These are phyloP conservation scores for Halesus radiatus DNA, from an alignment of 1,140 invertebrate genomes.

Conservation along the genomic window DNA sequence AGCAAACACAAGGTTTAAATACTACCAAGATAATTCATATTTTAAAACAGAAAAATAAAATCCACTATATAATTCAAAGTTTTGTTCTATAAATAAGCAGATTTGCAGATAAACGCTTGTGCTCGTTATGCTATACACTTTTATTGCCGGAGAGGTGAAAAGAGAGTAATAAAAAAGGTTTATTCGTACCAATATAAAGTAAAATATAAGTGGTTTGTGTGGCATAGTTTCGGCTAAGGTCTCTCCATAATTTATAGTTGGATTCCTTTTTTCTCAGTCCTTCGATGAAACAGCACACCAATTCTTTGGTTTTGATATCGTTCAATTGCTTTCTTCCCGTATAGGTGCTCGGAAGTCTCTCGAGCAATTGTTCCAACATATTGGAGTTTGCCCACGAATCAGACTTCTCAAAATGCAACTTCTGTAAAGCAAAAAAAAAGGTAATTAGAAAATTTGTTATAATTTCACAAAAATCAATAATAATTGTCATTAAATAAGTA, in stretches of 20 bases:
- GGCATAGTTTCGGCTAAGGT: slow-evolving; percentile 30
- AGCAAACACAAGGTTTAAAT: no score
- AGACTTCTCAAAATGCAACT: slow-evolving; percentile 47
- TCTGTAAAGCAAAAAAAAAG: slow-evolving; percentile 3
- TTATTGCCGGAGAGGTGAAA: not conserved
- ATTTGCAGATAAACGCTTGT: no score
- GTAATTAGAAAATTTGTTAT: slow-evolving; percentile 2
- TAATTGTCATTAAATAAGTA: no score
- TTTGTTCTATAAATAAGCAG: no score
- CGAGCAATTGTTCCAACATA: slow-evolving; percentile 46
- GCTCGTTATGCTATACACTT: not conserved
- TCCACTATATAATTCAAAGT: no score
- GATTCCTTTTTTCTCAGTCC: slow-evolving; percentile 45
- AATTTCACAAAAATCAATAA: no score
- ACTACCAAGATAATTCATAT: no score
- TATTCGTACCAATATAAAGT: slow-evolving; percentile 45
- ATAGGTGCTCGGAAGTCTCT: slow-evolving; percentile 46
- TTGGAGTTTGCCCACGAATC: slow-evolving; percentile 50
- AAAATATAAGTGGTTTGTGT: slow-evolving; percentile 48
- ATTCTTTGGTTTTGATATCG: slow-evolving; percentile 51
- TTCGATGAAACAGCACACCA: slow-evolving; percentile 41
- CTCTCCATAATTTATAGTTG: slow-evolving; percentile 42
- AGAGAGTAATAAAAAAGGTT: not conserved
- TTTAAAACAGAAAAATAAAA: no score
- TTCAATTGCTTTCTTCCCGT: slow-evolving; percentile 44